Evolutionary conservation across 2,888 invertebrate species (phyloP), one percentile per base, ranked within the genome.

Genomic region (Graphium colonna): DNA sequence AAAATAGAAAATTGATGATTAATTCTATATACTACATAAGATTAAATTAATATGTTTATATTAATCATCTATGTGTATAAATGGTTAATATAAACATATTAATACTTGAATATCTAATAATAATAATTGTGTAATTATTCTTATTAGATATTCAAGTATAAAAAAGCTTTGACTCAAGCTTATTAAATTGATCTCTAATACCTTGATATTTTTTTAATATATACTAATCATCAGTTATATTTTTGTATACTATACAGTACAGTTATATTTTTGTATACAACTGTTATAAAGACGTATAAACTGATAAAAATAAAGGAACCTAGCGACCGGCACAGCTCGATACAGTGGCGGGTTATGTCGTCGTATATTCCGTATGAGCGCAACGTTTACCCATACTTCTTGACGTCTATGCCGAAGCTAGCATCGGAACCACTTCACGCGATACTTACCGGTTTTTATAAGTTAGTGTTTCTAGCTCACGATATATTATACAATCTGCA

Each of bases 361-460:
- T 63, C 63, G 65, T 64, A 65, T 80, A 82, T 81, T 78, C 77
- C 65, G 77, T 75, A 78, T 78, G 75, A 79, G 76, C 71, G 67
- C 72, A 72, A 68, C 74, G 72, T 72, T 74, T 59, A 68, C 67
- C 76, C 74, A 81, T 84, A 86, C 82, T 82, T 86, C 78, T 76
- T 68, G 68, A 70, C 74, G 77, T 77, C 75, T 80, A 75, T 72
- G 68, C 72, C 75, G 59, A 74, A 73, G 67, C 70, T 68, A 64
- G 68, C 67, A 74, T 76, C 79, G 80, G 80, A 76, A 79, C 75
- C 79, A 75, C 79, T 86, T 83, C 83, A 86, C 82, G 82, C 82
- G 79, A 82, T 74, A 71, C 72, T 77, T 74, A 65, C 77, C 76
- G 75, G 75, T 81, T 81, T 83, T 83, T 83, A 21, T 74, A 76